Percentiles rank a stretch among this genome's conserved stretches.
These are phyloP conservation scores for Aleiodes alternator DNA, from an alignment of 2,888 invertebrate species.

Conservation along the genomic window DNA sequence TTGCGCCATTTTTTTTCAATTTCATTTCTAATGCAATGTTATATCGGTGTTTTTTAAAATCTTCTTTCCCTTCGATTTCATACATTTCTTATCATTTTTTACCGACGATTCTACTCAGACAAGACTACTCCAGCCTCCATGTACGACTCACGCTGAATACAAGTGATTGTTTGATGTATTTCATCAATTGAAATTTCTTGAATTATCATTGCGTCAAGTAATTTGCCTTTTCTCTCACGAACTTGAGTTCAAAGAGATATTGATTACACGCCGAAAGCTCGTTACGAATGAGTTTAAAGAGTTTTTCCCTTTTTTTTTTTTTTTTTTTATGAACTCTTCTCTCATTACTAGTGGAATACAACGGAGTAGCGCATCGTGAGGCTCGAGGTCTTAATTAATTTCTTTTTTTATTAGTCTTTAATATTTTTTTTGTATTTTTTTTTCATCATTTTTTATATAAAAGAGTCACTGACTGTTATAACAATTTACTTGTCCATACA, in stretches of 20 bases:
- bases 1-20: conserved; percentile 9
- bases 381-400: conserved; percentile 53
- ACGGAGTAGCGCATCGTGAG: conserved; percentile 45
- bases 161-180: background rate
- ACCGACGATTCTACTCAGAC: conserved; percentile 5
- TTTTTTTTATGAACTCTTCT: background rate
- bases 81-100: too few species aligned
- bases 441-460: conserved; percentile 57
- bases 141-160: background rate
- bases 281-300: conserved; percentile 2
- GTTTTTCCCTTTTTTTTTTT: background rate
- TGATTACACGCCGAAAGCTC: conserved; percentile 1
- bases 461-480: conserved; percentile 68
- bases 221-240: background rate
- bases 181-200: too few species aligned
- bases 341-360: conserved; percentile 2
- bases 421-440: conserved; percentile 12
- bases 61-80: too few species aligned
- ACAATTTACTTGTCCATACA: conserved; percentile 66
- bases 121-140: conserved; percentile 6
- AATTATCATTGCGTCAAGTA: too few species aligned
- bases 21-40: conserved; percentile 10
- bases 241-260: conserved; percentile 15
- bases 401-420: conserved; percentile 9
- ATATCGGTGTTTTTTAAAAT: background rate